Evolutionary conservation across 2,888 invertebrate species (phyloP), one percentile per base, ranked within the genome.

Genomic region (Cepaea hortensis): DNA sequence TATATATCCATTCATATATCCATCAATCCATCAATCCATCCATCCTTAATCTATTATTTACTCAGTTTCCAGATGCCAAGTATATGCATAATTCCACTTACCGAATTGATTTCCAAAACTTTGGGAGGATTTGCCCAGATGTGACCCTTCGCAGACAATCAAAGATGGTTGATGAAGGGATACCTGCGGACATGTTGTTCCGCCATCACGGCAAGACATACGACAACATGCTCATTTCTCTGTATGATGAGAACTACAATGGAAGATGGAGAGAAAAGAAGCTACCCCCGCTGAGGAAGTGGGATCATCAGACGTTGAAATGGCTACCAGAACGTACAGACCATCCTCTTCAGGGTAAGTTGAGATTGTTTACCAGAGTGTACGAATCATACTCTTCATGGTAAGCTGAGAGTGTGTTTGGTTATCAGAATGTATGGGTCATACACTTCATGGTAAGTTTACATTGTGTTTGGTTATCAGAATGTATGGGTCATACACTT

Each of bases 161-260:
- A 55, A 88, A 91, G 88, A 86, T 93, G 73, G 89, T 90, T 76
- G 92, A 92, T 90, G 92, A 92, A 80, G 94, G 94, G 6, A 89
- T 94, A 3, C 92, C 91, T 3, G 91, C 91, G 79, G 92, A 93
- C 86, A 87, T 92, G 83, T 86, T 94, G 20, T 93, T 94, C 88
- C 91, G 92, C 88, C 94, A 94, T 89, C 94, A 94, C 90, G 94
- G 93, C n/a, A 90, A 92, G 68, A 88, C 89, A 50, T 94, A 94
- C 86, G 91, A 91, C 46, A 93, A 93, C 89, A 94, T 94, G 89
- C 90, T 92, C 90, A 91, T 94, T 75, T 92, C 94, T 0, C 92
- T 93, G 92, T 94, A 94, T 89, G 94, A 94, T 90, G 94, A 94
- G 86, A 91, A 93, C 81, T 94, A 91, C 90, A 93, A 93, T 86